Base-by-base conservation (phyloP, 2,113 vertebrate species). In the Dascyllus trimaculatus region DNA sequence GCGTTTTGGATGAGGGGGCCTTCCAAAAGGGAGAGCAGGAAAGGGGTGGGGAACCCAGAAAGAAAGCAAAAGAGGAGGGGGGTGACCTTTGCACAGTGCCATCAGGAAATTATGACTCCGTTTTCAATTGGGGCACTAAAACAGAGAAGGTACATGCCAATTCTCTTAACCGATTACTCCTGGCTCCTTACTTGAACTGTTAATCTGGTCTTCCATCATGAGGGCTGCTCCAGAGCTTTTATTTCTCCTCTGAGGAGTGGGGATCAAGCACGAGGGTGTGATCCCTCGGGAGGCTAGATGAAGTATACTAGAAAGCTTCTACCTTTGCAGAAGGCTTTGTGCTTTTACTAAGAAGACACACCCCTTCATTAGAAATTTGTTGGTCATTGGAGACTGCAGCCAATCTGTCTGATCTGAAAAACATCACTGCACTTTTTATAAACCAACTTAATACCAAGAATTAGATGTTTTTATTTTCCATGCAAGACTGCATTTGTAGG, bases 91-190 rank as follows among this genome's bases (percentile, higher is more conserved):
- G 81, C 90, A 87, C 87, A 88, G 78, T 62, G 61, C 80, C 79
- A 90, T 91, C 91, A 92, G 90, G 91, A 95, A 92, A 89, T 92
- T 92, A 92, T 93, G 92, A 94, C 89, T 94, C 89, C 91, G 85
- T 94, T 93, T 90, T 94, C 86, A 88, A 46, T 68, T 51, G 53
- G 64, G 64, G 68, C 78, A 82, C 81, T 86, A 78, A 90, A 90
- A 77, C 54, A 71, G 54, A 84, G 57, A 71, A 35, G 48, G 64
- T 19, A 35, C 51, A 69, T 24, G 35, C n/a, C 57, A 63, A 2
- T 32, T 61, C 24, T 46, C 35, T 54, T 40, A 52, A 60, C 14
- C 29, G 32, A 59, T 21, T 35, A 24, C 63, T 67, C 35, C 53
- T 66, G 38, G 18, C 8, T 40, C 32, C 13, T 13, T 13, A 11